Evolutionary conservation across 2,888 invertebrate species (phyloP), one percentile per base, ranked within the genome.

Genomic region (Microdon myrmicae): DNA sequence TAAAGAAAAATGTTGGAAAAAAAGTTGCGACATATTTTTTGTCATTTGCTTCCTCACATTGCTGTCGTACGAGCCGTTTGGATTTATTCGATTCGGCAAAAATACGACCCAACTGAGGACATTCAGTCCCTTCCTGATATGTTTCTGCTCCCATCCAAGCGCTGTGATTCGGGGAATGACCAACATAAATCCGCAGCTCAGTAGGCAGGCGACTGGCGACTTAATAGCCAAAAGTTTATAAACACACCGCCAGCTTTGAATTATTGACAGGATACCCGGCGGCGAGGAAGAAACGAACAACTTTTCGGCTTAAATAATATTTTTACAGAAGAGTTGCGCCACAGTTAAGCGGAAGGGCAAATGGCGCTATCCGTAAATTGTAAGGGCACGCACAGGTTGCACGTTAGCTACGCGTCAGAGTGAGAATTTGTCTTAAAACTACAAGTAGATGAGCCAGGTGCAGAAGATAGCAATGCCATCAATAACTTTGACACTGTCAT

Each of bases 211-310:
- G 13, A 14, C 19, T 6, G 28, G 17, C 17, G 58, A 64, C 64
- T 64, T 64, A 64, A 64, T 64, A 47, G 64, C 45, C 47, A 17
- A 58, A 64, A 64, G 58, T 64, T 64, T 64, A 56, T 51, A 53
- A 64, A 53, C 64, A 64, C 51, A 64, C 47, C 45, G 58, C 32
- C 51, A 43, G 37, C 58, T 58, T 64, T 58, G 58, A 64, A 47
- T 64, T 64, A 64, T 64, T 51, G 64, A 58, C 58, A 64, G 51
- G 31, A 53, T 47, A 47, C 22, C 9, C 35, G n/a, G n/a, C n/a
- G n/a, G n/a, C n/a, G n/a, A 23, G 28, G 34, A 7, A 32, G 19
- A 25, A 45, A 45, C n/a, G n/a, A n/a, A n/a, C n/a, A 56, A 29
- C 23, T 43, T 56, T 41, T 43, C 25, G 45, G 35, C 41, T 58